Evolutionary conservation across 2,797 vertebrate genomes (phyloP).

Genomic region (Cetoscarus ocellatus): DNA sequence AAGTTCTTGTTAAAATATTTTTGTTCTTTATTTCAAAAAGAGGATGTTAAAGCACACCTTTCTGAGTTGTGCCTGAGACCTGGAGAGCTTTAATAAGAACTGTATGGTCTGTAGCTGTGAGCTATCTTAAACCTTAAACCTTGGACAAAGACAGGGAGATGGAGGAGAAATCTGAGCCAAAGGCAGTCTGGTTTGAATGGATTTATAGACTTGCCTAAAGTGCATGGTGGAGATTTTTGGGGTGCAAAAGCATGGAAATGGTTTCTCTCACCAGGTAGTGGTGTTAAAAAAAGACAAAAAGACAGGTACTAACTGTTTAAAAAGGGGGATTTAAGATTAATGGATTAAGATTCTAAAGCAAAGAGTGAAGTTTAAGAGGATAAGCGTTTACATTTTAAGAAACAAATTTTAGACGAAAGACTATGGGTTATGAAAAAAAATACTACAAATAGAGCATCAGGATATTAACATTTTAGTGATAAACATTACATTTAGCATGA

Average conservation of each 20-base stretch:
- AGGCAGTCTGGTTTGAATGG: slow-evolving; percentile 59
- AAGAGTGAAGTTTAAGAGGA: no score
- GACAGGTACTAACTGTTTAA: no score
- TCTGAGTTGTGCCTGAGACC: slow-evolving; percentile 42
- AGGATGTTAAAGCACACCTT: slow-evolving; percentile 30
- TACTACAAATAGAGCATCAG: no score
- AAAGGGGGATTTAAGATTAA: no score
- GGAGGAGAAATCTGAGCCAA: slow-evolving; percentile 64
- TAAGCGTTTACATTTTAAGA: no score
- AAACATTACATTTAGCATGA: no score
- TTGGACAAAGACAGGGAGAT: slow-evolving; percentile 65
- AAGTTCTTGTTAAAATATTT: slow-evolving; percentile 20
- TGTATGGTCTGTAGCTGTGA: slow-evolving; percentile 56
- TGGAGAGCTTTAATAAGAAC: slow-evolving; percentile 52
- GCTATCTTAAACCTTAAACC: slow-evolving; percentile 61
- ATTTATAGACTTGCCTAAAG: slow-evolving; percentile 61
- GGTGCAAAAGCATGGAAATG: slow-evolving; percentile 42
- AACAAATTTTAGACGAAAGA: no score
- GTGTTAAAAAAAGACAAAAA: neutral
- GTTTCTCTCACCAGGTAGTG: slow-evolving; percentile 22
- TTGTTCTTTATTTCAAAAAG: slow-evolving; percentile 21
- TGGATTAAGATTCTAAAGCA: no score
- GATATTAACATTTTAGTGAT: no score
- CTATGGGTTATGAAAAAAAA: no score
- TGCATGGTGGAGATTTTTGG: slow-evolving; percentile 54